A percentile compares a stretch with the other conserved stretches of the same genome.
Conservation (phyloP, 2,797 vertebrate species). For the Fringilla coelebs region DNA sequence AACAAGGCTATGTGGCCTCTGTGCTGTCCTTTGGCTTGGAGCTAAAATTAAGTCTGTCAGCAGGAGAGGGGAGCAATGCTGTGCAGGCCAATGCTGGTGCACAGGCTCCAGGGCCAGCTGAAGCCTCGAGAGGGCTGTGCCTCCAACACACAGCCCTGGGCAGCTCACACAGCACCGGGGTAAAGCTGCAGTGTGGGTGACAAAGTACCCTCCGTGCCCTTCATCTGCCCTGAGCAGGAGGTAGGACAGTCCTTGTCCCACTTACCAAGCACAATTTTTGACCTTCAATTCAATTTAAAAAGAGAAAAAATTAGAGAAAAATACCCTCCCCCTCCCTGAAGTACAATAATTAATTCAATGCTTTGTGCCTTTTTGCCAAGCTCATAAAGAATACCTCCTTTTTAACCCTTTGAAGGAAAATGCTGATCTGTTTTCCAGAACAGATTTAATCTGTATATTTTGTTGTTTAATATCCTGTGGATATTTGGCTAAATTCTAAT, state of each 20-base stretch:
- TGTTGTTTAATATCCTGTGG: not conserved
- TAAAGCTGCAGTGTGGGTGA: accelerated
- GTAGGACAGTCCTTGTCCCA: not conserved
- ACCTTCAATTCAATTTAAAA: not conserved
- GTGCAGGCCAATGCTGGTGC: not conserved
- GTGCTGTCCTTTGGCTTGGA: not conserved
- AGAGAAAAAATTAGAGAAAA: not conserved
- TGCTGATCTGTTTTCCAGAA: not conserved
- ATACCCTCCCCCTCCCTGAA: not conserved
- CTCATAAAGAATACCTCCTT: not conserved
- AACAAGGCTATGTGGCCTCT: not conserved
- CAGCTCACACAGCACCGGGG: accelerated
- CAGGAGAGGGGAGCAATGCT: not conserved
- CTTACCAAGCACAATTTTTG: not conserved
- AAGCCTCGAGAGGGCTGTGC: not conserved
- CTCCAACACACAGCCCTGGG: not conserved
- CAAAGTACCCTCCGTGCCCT: not conserved
- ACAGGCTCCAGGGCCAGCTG: not conserved
- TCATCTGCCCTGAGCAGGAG: not conserved
- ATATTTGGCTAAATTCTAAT: not conserved
- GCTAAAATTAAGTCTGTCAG: not conserved
- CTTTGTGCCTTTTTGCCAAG: not conserved
- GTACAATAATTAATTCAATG: not conserved
- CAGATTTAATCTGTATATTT: not conserved
- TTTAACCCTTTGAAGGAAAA: not conserved